Evolutionary conservation across 2,113 vertebrate species (phyloP).

Genomic region (Hiodon alosoides): DNA sequence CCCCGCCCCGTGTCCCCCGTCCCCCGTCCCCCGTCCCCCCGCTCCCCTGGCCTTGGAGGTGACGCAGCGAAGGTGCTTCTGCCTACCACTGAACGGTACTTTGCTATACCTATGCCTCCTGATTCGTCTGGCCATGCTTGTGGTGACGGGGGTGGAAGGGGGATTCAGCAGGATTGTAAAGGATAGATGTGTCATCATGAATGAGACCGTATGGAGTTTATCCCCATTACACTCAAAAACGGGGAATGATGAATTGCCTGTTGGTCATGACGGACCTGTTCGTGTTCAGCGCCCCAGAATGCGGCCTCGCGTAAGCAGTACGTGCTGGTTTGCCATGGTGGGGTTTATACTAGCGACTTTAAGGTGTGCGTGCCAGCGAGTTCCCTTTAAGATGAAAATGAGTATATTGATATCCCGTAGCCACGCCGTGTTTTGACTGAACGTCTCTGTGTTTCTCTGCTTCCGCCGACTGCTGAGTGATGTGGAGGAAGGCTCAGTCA

Average conservation of each 20-base stretch:
- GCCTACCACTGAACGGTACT: not conserved
- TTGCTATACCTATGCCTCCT: too few relatives aligned
- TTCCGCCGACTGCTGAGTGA: not conserved
- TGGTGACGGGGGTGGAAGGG: too few relatives aligned
- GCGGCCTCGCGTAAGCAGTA: too few relatives aligned
- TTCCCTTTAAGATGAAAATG: too few relatives aligned
- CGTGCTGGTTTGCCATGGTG: too few relatives aligned
- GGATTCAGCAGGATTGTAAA: slow-evolving; percentile 12
- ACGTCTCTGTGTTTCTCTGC: not conserved
- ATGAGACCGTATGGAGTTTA: not conserved
- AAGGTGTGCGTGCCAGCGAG: too few relatives aligned
- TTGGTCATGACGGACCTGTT: too few relatives aligned
- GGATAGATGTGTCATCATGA: slow-evolving; percentile 12
- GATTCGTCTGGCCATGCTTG: too few relatives aligned
- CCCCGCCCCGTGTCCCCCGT: not conserved
- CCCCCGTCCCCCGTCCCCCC: slow-evolving; percentile 21
- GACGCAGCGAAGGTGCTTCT: slow-evolving; percentile 6
- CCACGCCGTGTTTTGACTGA: too few relatives aligned
- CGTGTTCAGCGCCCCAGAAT: too few relatives aligned
- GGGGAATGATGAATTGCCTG: not conserved
- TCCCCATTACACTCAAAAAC: not conserved
- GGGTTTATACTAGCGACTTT: too few relatives aligned
- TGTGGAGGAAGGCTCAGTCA: not conserved
- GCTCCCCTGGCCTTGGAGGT: slow-evolving; percentile 13
- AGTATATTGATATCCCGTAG: too few relatives aligned